Percentiles rank a stretch among this genome's conserved stretches.
phyloP scores from a whole-genome alignment of 2,113 vertebrate genomes.

The Hystrix cristata region DNA sequence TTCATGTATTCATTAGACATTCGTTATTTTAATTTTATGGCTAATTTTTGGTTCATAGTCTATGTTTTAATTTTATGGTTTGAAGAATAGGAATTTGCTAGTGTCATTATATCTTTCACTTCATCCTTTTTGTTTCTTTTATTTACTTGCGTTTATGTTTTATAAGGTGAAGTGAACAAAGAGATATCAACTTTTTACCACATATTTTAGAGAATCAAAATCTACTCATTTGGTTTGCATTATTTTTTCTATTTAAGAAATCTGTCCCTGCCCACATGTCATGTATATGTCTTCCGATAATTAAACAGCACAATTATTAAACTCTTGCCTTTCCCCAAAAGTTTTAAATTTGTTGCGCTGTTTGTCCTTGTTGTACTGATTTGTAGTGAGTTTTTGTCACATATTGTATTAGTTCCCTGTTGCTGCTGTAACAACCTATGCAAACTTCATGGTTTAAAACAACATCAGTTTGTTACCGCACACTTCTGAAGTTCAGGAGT shows the following conservation, averaged over 20 bases:
- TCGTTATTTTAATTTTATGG: neutral
- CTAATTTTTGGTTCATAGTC: neutral
- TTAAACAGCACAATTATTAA: neutral
- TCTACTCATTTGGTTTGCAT: neutral
- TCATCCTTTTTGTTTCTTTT: neutral
- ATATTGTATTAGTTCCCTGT: neutral
- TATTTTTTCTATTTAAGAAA: neutral
- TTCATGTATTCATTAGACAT: neutral
- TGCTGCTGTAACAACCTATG: neutral
- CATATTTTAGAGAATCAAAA: neutral
- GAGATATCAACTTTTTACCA: neutral
- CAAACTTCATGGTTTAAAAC: neutral
- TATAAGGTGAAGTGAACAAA: neutral
- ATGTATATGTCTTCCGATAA: neutral
- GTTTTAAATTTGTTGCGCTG: neutral
- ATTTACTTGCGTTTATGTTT: neutral
- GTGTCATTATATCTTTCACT: neutral
- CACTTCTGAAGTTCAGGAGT: neutral
- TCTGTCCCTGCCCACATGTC: neutral
- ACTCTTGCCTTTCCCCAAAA: neutral
- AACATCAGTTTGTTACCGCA: neutral
- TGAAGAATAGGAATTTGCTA: neutral
- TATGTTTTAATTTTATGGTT: neutral
- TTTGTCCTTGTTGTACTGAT: neutral
- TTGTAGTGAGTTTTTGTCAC: neutral